Percentiles rank a stretch among this genome's conserved stretches.
These are phyloP conservation scores for Rhodophaea formosa DNA, from an alignment of 2,888 invertebrate species.

Conservation along the genomic window DNA sequence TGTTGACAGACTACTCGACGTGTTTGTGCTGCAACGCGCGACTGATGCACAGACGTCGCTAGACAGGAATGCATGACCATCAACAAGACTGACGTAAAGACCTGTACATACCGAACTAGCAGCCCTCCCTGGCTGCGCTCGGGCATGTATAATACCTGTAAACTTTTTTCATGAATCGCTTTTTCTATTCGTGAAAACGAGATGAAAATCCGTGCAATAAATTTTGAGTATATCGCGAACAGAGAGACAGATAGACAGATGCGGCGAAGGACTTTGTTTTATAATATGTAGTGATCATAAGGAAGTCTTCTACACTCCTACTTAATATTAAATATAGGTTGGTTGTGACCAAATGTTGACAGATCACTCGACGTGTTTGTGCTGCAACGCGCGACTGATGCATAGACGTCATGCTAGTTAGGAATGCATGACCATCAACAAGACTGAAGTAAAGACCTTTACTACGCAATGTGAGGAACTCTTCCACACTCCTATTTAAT, in stretches of 20 bases:
- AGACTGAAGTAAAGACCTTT: neutral
- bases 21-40: neutral
- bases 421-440: slow-evolving; percentile 3
- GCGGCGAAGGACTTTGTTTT: no score
- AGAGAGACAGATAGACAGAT: no score
- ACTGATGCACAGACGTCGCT: neutral
- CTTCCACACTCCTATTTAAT: no score
- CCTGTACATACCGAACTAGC: neutral
- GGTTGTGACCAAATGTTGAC: slow-evolving; percentile 5
- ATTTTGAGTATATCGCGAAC: no score
- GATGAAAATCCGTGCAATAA: no score
- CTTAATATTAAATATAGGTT: no score
- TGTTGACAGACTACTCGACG: neutral
- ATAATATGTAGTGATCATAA: neutral
- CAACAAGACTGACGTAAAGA: neutral
- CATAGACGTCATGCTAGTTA: neutral
- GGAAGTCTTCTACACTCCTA: no score
- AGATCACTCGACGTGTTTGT: neutral
- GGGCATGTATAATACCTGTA: no score
- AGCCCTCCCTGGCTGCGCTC: no score
- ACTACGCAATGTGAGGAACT: no score
- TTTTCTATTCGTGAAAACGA: no score
- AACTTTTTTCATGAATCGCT: no score
- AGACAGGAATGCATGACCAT: slow-evolving; percentile 6
- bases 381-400: neutral